These are phyloP conservation scores for Ctenopoma multispine DNA, from an alignment of 2,797 vertebrate species.

Conservation along the genomic window DNA sequence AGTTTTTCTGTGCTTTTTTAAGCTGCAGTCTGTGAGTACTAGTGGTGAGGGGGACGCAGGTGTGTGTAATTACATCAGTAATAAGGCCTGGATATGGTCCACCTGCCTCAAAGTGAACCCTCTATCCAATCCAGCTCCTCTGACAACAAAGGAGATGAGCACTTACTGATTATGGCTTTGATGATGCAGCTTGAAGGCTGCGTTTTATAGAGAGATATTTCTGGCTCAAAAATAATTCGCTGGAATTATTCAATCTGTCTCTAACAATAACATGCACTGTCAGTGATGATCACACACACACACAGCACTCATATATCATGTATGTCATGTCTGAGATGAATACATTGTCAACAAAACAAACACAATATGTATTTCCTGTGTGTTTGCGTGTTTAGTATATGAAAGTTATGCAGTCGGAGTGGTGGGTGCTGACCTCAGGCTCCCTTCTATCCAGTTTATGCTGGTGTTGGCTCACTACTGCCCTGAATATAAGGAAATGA, in stretches of 20 bases:
- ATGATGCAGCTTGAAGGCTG: conserved; percentile 61
- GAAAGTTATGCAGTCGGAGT: conserved; percentile 17
- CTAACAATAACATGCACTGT: conserved; percentile 54
- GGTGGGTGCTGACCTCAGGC: conserved; percentile 22
- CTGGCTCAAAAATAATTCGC: conserved; percentile 61
- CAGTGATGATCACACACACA: conserved; percentile 44
- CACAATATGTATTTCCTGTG: conserved; percentile 16
- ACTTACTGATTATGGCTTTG: conserved; percentile 73
- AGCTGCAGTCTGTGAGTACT: conserved; percentile 32
- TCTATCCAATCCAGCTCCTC: conserved; percentile 64
- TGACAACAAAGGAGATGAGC: conserved; percentile 74
- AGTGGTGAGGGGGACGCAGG: conserved; percentile 76
- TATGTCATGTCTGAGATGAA: conserved; percentile 36
- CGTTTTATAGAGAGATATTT: conserved; percentile 71
- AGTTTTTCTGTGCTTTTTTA: conserved; percentile 40
- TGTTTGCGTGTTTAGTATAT: background rate
- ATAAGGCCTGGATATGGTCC: conserved; percentile 85
- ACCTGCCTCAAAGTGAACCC: conserved; percentile 82
- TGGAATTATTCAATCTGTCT: conserved; percentile 72
- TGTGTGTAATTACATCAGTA: conserved; percentile 86
- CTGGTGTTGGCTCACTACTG: conserved; percentile 20
- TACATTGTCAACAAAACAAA: conserved; percentile 49
- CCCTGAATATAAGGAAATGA: conserved; percentile 36
- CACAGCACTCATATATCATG: conserved; percentile 21
- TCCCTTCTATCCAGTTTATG: background rate